A percentile compares a stretch with the other conserved stretches of the same genome.
phyloP scores from a whole-genome alignment of 2,113 vertebrate species.

The Sus scrofa region DNA sequence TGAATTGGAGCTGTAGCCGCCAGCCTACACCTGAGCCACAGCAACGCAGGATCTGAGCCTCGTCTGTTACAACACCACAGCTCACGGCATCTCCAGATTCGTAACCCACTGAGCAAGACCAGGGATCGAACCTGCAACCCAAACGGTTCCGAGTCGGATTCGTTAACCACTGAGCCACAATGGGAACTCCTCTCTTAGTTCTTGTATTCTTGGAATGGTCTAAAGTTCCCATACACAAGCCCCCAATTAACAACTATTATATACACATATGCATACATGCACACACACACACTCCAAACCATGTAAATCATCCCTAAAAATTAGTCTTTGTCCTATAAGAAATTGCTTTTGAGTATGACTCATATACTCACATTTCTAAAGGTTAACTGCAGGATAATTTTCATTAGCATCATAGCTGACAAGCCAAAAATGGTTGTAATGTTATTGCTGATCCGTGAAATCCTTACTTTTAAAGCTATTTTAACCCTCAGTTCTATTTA shows the following conservation, averaged over 20 bases:
- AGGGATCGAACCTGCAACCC: no score
- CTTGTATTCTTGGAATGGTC: neutral
- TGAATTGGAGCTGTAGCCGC: no score
- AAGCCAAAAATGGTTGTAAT: constrained; percentile 34
- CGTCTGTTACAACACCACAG: no score
- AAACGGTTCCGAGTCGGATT: no score
- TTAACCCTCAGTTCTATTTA: constrained; percentile 26
- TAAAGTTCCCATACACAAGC: neutral
- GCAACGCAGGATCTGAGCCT: no score
- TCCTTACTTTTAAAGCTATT: constrained; percentile 48
- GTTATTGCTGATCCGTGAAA: constrained; percentile 3
- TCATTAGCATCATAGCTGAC: neutral
- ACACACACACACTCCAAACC: neutral
- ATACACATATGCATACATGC: neutral
- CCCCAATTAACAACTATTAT: neutral
- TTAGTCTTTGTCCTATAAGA: neutral
- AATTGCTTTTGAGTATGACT: neutral
- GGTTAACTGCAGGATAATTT: neutral
- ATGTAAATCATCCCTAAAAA: neutral
- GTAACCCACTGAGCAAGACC: no score
- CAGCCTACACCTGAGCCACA: no score
- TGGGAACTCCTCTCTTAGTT: no score
- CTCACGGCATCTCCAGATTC: no score
- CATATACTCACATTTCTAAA: neutral
- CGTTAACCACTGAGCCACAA: no score